A percentile compares a stretch with the other conserved stretches of the same genome.
phyloP scores from a whole-genome alignment of 2,888 invertebrate species.

The Eueremaeus valkanovi region DNA sequence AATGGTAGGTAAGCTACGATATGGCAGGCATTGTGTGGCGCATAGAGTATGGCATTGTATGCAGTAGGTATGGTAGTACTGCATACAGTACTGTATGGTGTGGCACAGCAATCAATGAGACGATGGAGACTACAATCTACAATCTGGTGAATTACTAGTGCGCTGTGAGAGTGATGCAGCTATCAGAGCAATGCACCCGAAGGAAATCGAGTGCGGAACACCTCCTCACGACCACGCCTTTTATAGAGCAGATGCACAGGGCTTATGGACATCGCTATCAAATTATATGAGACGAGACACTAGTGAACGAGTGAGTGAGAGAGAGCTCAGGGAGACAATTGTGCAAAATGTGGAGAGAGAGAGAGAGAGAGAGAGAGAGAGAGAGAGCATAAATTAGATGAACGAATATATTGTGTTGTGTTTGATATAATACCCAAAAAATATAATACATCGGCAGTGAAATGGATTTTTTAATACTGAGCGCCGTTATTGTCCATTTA shows the following conservation, averaged over 20 bases:
- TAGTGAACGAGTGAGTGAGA: background rate
- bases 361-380: conserved; percentile 26
- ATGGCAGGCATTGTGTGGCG: background rate
- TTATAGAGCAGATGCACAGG: conserved; percentile 22
- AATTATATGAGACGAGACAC: background rate
- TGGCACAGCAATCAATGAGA: conserved; percentile 20
- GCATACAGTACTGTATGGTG: background rate
- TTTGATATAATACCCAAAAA: background rate
- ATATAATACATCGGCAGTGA: conserved; percentile 9
- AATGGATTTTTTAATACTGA: conserved; percentile 17
- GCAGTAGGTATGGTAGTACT: too few relatives aligned
- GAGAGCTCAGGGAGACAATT: conserved; percentile 8
- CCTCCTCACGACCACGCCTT: conserved; percentile 32
- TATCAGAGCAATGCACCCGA: conserved; percentile 26
- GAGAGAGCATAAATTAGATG: conserved; percentile 18
- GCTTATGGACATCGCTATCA: conserved; percentile 10
- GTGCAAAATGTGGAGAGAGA: too few relatives aligned
- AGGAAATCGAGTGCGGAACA: conserved; percentile 14
- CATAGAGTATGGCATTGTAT: background rate
- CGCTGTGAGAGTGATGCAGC: conserved; percentile 27
- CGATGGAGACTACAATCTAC: background rate
- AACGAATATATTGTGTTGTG: background rate
- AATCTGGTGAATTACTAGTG: conserved; percentile 4
- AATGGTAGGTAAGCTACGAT: background rate
- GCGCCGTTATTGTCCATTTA: conserved; percentile 4